Conservation (phyloP, 2,113 vertebrate genomes). For the Thalassoma bifasciatum region DNA sequence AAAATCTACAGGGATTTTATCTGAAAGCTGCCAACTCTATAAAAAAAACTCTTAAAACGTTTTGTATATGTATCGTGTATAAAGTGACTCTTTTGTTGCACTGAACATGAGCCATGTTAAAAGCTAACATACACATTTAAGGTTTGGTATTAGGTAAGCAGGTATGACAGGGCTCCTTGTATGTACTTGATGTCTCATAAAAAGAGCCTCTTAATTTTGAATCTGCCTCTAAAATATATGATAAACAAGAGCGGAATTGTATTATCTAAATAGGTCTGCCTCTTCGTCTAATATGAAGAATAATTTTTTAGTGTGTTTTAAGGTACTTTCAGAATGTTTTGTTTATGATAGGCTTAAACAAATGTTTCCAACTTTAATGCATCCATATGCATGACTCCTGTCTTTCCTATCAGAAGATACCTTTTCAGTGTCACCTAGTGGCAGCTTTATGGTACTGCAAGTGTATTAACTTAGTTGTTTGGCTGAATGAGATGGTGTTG, state of each 20-base stretch:
- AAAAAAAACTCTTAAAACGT: conserved; percentile 52
- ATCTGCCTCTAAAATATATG: not conserved
- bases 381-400: not conserved
- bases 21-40: conserved; percentile 41
- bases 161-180: not conserved
- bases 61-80: conserved; percentile 12
- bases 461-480: rapidly evolving
- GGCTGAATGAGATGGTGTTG: rapidly evolving
- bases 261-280: not conserved
- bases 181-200: not conserved
- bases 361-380: not conserved
- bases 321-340: not conserved
- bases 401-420: not conserved
- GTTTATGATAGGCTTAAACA: not conserved
- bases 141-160: not conserved
- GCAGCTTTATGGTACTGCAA: conserved; percentile 34
- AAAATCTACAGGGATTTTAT: conserved; percentile 58
- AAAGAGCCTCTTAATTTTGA: not conserved
- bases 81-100: conserved; percentile 15
- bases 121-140: not conserved
- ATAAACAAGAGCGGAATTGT: not conserved
- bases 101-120: not conserved
- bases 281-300: too few species aligned
- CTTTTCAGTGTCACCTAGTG: conserved; percentile 67
- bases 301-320: too few species aligned